Evolutionary conservation across 2,888 invertebrate genomes (phyloP), one percentile per base, ranked within the genome.

Genomic region (Fragum fragum): DNA sequence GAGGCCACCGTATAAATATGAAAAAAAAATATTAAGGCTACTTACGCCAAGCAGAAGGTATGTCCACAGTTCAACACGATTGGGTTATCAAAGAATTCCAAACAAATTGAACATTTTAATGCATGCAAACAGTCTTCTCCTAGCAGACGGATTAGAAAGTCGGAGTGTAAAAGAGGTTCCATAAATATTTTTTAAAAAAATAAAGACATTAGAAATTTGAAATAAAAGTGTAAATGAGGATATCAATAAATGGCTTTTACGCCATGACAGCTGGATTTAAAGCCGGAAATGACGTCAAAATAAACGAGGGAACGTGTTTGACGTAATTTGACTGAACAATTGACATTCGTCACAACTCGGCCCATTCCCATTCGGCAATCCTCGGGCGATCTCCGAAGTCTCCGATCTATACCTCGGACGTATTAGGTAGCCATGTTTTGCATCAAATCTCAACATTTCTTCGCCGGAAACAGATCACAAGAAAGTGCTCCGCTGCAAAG

Each of bases 21-120:
- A n/a, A n/a, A n/a, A n/a, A n/a, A n/a, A n/a, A n/a, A n/a, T n/a
- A n/a, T n/a, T n/a, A 53, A 53, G n/a, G 6, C 11, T 42, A 66
- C 82, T 57, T 76, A 85, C 85, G 73, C 76, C 26, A 76, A 28
- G 57, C 85, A 85, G 53, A 81, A 85, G 5, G 85, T 81, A 59
- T 85, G 85, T 18, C 85, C 85, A 76, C 85, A 85, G 0, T 21
- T 32, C 18, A 85, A 74, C 0, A 78, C 75, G 42, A 79, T 79
- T 7, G 85, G 85, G 18, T 73, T 73, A 26, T 70, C 71, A 36
- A 81, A 81, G 36, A 68, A 81, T 42, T 85, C 85, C 68, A 76
- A 71, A 53, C 85, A 85, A 6, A 85, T 81, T 14, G 85, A 78
- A 61, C 85, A 85, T 23, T 70, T 75, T 9, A 85, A 70, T 23